Conservation (phyloP, 2,888 invertebrate genomes). For the Zaprionus bogoriensis region DNA sequence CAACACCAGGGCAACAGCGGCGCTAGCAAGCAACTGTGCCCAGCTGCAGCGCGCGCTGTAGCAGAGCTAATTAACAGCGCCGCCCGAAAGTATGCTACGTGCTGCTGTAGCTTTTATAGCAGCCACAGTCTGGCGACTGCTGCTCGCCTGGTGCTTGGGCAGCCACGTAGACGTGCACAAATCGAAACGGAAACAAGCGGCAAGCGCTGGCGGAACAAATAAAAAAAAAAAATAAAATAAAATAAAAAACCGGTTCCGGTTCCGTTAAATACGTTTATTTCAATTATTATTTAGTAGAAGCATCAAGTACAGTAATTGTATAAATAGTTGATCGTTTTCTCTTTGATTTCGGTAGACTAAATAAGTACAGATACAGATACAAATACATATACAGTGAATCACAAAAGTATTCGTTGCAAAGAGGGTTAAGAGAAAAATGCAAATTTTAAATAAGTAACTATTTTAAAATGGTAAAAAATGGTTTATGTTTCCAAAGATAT, state of each 20-base stretch:
- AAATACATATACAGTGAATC: not conserved
- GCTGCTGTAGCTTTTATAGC: not conserved
- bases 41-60: not conserved
- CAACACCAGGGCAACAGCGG: not conserved
- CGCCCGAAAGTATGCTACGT: not conserved
- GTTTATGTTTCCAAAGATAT: too few species aligned
- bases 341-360: slow-evolving; percentile 4
- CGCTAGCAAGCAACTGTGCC: not conserved
- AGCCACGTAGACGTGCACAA: not conserved
- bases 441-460: too few species aligned
- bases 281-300: slow-evolving; percentile 68
- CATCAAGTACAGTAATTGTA: slow-evolving; percentile 71
- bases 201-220: not conserved
- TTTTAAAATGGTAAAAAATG: too few species aligned
- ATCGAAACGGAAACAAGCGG: not conserved
- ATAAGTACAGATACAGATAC: not conserved
- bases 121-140: not conserved
- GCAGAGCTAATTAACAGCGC: not conserved
- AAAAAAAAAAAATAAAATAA: not conserved
- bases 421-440: too few species aligned
- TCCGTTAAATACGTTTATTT: slow-evolving; percentile 40
- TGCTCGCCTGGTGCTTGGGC: not conserved
- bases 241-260: slow-evolving; percentile 3
- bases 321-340: slow-evolving; percentile 60
- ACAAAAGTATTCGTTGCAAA: too few species aligned